Evolutionary conservation across 2,113 vertebrate genomes (phyloP), one percentile per base, ranked within the genome.

Genomic region (Syngnathoides biaculeatus): DNA sequence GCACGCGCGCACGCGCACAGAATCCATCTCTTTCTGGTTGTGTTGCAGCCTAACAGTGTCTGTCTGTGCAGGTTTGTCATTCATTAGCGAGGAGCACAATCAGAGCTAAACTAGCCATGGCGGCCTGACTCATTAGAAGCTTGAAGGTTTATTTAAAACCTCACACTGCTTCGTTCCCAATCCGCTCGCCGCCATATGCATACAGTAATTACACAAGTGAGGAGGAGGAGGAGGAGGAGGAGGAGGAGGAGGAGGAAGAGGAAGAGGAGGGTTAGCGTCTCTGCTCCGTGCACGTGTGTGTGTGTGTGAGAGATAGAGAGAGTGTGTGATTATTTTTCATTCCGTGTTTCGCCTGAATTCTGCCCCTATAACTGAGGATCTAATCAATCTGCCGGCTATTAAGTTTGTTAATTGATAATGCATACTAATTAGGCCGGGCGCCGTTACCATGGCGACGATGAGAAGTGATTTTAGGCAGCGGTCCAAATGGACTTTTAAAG

Each of bases 391-490:
- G 96, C 95, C 93, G 95, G 96, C 95, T 98, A 98, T 99, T 99
- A 99, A 98, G 94, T 97, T 97, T 98, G 95, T 99, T 98, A 99
- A 98, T 99, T 99, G 97, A 98, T 98, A 99, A 98, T 99, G 96
- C 97, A 98, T 99, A 99, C 97, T 98, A 98, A 99, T 99, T 98
- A 98, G 95, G 92, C 93, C 93, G 90, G 94, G 94, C 93, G 91
- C 94, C 87, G 95, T 97, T 99, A 94, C 96, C 96, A 96, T 94
- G 94, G 95, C 94, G 93, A 99, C 94, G 92, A 92, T 81, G 92
- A 92, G 94, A 96, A 95, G 97, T 98, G 95, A 99, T 98, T 98
- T 94, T 98, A 99, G 96, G 97, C 96, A 96, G 92, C 92, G 92
- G 91, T 98, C 96, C 97, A 99, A 99, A 99, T 96, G 94, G 95